Percentiles rank a stretch among this genome's conserved stretches.
These are phyloP conservation scores for Paedocypris sp. DNA, from an alignment of 2,113 vertebrate species.

Conservation along the genomic window DNA sequence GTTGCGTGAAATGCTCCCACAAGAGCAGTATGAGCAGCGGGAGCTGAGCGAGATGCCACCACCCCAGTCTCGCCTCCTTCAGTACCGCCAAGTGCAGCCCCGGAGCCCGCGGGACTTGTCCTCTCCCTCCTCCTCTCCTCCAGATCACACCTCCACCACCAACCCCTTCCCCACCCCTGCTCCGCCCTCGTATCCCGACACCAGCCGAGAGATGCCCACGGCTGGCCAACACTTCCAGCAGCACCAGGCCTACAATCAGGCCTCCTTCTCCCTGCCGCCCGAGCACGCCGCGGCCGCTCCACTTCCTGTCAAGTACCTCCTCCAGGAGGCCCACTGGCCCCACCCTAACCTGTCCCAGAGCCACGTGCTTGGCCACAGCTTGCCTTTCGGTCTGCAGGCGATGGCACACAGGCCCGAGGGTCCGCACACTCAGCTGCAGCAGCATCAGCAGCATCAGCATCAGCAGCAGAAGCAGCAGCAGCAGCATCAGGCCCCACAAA, in stretches of 20 bases:
- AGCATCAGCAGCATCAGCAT: conserved; percentile 48
- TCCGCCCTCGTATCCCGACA: conserved; percentile 66
- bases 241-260: conserved; percentile 69
- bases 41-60: conserved; percentile 87
- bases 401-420: conserved; percentile 80
- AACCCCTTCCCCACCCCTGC: conserved; percentile 52
- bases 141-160: conserved; percentile 39
- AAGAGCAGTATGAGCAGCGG: conserved; percentile 74
- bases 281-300: conserved; percentile 66
- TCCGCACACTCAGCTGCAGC: conserved; percentile 78
- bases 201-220: conserved; percentile 64
- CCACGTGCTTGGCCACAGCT: conserved; percentile 76
- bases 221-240: conserved; percentile 68
- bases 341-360: conserved; percentile 79
- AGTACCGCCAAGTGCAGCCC: conserved; percentile 87
- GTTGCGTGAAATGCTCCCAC: conserved; percentile 80
- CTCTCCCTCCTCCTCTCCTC: conserved; percentile 42
- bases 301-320: conserved; percentile 86
- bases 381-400: conserved; percentile 83
- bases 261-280: conserved; percentile 75
- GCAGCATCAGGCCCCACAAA: conserved; percentile 62
- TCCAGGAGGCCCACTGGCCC: conserved; percentile 87
- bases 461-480: conserved; percentile 47
- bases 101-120: conserved; percentile 73
- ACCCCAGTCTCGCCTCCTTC: conserved; percentile 91